Percentiles rank a stretch among this genome's conserved stretches.
Conservation (phyloP, 1,140 invertebrate genomes). For the Drosophila subpulchrella region DNA sequence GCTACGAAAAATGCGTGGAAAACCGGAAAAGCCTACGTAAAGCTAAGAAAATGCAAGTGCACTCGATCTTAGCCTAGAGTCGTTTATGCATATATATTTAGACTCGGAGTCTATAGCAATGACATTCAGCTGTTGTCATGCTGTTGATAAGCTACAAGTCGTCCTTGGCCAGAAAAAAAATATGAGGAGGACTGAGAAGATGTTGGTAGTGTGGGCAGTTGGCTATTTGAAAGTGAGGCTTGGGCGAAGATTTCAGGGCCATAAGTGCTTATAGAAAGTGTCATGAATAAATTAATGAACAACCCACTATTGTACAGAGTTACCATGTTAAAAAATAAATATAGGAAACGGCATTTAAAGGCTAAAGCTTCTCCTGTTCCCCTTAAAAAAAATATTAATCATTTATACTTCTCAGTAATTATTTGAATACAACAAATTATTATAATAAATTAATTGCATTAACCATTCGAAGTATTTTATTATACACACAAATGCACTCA, state of each 20-base stretch:
- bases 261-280: slow-evolving; percentile 10
- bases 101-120: slow-evolving; percentile 47
- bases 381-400: too few relatives aligned
- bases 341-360: not conserved
- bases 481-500: not conserved
- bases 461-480: not conserved
- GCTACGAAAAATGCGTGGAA: slow-evolving; percentile 49
- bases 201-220: slow-evolving; percentile 21
- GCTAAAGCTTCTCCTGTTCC: too few relatives aligned
- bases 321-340: too few relatives aligned
- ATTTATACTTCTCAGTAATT: too few relatives aligned
- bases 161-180: slow-evolving; percentile 56
- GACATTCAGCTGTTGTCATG: slow-evolving; percentile 62
- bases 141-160: slow-evolving; percentile 59
- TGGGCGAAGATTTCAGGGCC: slow-evolving; percentile 23
- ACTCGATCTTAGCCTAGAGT: slow-evolving; percentile 25
- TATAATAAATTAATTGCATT: not conserved
- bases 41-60: slow-evolving; percentile 69
- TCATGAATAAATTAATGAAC: slow-evolving; percentile 7
- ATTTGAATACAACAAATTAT: not conserved
- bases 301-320: slow-evolving; percentile 4
- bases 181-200: slow-evolving; percentile 4
- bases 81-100: slow-evolving; percentile 1
- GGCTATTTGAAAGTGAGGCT: slow-evolving; percentile 54
- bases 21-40: slow-evolving; percentile 78